Evolutionary conservation across 2,888 invertebrate species (phyloP), one percentile per base, ranked within the genome.

Genomic region (Torymus texanus): DNA sequence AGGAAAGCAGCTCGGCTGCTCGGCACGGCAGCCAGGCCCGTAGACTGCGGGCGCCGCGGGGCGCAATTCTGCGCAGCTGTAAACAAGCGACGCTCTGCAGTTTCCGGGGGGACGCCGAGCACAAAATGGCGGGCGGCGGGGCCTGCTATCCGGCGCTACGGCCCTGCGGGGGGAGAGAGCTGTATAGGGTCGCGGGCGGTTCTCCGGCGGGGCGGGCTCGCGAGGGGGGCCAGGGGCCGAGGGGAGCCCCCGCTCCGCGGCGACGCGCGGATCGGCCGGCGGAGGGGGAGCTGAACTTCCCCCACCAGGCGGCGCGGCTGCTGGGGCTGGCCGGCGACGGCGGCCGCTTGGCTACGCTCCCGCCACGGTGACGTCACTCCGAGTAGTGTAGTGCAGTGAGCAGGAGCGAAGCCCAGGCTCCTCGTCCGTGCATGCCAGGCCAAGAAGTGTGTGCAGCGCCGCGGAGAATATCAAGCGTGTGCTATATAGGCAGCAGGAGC

Each of bases 311-410:
- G 77, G 67, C 66, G 75, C 71, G 53, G 16, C 41, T 75, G 29
- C 83, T 83, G 83, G 82, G 81, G 81, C 82, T 81, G 78, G 83
- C 85, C 81, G 72, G 62, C 50, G 56, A 14, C 50, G 51, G 51
- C 51, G 11, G 59, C n/a, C 14, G 88, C 89, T 88, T 82, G 86
- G 84, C 83, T 87, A 85, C 75, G 87, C 88, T 90, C 90, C 90
- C 90, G 90, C 91, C 90, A 90, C 87, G 88, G 90, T 91, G 91
- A 91, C 91, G 91, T 91, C 91, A 91, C 90, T 90, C 87, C 82
- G 88, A 86, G 90, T 90, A 88, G 90, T 89, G 90, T 90, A 91
- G 90, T 90, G 90, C 90, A 90, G 90, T 90, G 90, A 90, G 89
- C 86, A 88, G 90, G 89, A 90, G 89, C 88, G 85, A 85, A 87